Evolutionary conservation across 30 jellyfish, hydroid and myxozoan genomes (phyloP).

Genomic region (Cassiopea andromeda): DNA sequence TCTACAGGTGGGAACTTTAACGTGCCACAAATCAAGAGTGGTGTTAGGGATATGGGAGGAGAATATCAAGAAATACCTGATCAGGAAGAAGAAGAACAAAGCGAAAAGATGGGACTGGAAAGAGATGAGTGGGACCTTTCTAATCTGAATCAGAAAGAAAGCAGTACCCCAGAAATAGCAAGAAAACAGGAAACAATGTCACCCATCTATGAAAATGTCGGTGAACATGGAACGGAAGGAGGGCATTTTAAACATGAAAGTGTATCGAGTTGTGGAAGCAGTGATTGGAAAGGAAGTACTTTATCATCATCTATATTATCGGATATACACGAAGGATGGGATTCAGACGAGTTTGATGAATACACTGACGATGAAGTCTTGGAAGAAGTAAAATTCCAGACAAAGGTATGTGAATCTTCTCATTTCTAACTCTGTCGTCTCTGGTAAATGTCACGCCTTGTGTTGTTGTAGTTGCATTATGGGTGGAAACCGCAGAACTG

Average conservation of each 20-base stretch:
- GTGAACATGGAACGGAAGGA: background rate
- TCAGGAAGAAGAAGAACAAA: conserved; percentile 1
- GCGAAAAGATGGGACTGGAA: background rate
- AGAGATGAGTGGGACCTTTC: conserved; percentile 40
- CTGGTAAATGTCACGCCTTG: background rate
- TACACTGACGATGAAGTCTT: conserved; percentile 73
- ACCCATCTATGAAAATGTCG: background rate
- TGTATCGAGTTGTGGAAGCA: background rate
- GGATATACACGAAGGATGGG: conserved; percentile 82
- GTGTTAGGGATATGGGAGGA: background rate
- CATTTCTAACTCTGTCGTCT: background rate
- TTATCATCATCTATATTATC: conserved; percentile 9
- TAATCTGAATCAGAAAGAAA: conserved; percentile 12
- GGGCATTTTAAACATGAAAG: background rate
- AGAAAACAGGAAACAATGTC: too few relatives aligned
- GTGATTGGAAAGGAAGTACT: background rate
- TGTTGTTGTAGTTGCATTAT: too few relatives aligned
- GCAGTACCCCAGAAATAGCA: background rate
- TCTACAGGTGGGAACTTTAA: conserved; percentile 1
- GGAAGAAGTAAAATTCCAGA: background rate
- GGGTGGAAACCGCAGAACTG: too few relatives aligned
- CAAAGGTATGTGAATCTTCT: background rate
- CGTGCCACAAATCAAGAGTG: background rate
- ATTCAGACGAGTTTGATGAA: conserved; percentile 93
- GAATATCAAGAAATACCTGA: conserved; percentile 59